Base-by-base conservation (phyloP, 2,113 vertebrate species). In the Tringa solitaria region DNA sequence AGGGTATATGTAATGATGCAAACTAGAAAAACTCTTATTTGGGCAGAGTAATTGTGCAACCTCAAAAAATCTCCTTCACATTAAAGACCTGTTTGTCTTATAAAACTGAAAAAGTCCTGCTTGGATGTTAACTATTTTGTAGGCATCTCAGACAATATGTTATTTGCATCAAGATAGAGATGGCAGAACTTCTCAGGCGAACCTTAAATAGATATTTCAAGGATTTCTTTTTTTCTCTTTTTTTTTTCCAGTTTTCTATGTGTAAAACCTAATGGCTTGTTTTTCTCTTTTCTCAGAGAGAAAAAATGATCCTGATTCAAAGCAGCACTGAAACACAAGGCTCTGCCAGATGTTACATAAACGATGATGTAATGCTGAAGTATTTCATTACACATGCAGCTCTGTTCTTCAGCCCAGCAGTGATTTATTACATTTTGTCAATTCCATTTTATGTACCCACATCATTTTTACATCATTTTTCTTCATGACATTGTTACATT, bases 391-490 rank as follows among this genome's bases (percentile, higher is more conserved):
- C 92, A 97, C 88, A 98, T 98, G 96, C 97, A 97, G 96, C 97
- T 97, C 95, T 90, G 96, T 89, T 97, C 96, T 95, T 95, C 98
- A 98, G 96, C 94, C 89, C 91, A 95, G 97, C 90, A 97, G 89
- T 96, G 98, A 98, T 98, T 98, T 98, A 98, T 98, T 98, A 96
- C 95, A 97, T 98, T 98, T 97, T 97, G 97, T 97, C 97, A 96
- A 97, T 97, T 92, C 91, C 93, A 95, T 97, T 98, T 97, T 98
- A 98, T 97, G 96, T 97, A 97, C 91, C 89, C 95, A 91, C 95
- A 98, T 97, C 83, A 98, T 97, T 98, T 98, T 98, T 98, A 96
- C 94, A 97, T 97, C 92, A 97, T 98, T 98, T 98, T 98, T 97
- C 96, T 97, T 97, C 96, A 91, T 98, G 97, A 97, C 96, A 97